A percentile compares a stretch with the other conserved stretches of the same genome.
Conservation (phyloP, 2,113 vertebrate species). For the Anser brachyrhynchus region DNA sequence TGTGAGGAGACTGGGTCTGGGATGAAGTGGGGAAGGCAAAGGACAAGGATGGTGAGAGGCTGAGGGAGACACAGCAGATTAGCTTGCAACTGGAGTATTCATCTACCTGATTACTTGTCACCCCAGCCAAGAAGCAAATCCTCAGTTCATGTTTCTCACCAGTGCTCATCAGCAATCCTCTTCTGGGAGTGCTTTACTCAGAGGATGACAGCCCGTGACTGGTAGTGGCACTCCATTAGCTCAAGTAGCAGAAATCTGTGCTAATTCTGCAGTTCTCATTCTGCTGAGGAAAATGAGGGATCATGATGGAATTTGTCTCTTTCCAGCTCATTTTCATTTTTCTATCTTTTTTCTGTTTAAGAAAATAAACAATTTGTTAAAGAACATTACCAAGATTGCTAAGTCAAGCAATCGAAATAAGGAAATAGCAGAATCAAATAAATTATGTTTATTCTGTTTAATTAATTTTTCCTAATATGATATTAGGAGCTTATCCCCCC, state of each 20-base stretch:
- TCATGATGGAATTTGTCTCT: neutral
- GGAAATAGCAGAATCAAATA: slow-evolving; percentile 14
- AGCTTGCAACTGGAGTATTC: neutral
- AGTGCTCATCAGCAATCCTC: neutral
- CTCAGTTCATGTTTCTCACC: neutral
- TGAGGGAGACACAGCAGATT: neutral
- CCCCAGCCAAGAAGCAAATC: neutral
- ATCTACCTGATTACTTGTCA: neutral
- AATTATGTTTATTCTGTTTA: slow-evolving; percentile 21
- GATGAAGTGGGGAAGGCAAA: neutral
- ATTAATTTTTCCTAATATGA: slow-evolving; percentile 37
- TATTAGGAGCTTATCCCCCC: slow-evolving; percentile 24
- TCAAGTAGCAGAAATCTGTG: slow-evolving; percentile 15
- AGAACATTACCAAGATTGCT: neutral
- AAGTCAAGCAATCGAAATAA: neutral
- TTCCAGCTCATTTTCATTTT: neutral
- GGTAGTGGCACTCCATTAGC: neutral
- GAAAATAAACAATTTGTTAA: slow-evolving; percentile 15
- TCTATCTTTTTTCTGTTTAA: neutral
- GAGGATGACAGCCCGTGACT: neutral
- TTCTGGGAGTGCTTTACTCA: neutral
- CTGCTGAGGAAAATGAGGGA: neutral
- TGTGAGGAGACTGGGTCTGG: neutral
- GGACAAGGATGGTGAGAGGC: neutral
- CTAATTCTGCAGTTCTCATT: neutral